Percentiles rank a stretch among this genome's conserved stretches.
Conservation (phyloP, 2,113 vertebrate genomes). For the Paramisgurnus dabryanus region DNA sequence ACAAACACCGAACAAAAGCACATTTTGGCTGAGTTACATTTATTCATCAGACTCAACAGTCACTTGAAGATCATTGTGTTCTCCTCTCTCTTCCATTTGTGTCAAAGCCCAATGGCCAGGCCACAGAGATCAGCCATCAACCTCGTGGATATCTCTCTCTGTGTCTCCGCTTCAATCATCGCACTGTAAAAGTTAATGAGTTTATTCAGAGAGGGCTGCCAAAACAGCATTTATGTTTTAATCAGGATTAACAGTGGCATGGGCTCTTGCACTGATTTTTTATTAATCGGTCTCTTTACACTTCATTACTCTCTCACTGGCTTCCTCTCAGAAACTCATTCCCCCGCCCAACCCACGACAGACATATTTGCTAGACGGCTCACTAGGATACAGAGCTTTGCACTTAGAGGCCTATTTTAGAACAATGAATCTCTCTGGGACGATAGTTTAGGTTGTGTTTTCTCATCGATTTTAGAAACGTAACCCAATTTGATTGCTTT, state of each 20-base stretch:
- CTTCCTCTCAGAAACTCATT: slow-evolving; percentile 18
- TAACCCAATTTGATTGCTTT: not conserved
- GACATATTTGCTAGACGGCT: slow-evolving; percentile 27
- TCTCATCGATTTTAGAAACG: slow-evolving; percentile 17
- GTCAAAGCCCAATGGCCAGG: slow-evolving; percentile 39
- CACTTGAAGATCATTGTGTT: not conserved
- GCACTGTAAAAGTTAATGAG: slow-evolving; percentile 72
- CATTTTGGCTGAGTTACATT: not conserved
- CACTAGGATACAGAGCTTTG: slow-evolving; percentile 27
- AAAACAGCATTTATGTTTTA: slow-evolving; percentile 78
- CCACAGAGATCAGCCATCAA: slow-evolving; percentile 21
- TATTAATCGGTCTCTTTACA: slow-evolving; percentile 65
- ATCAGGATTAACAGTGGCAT: slow-evolving; percentile 75
- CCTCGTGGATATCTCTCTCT: slow-evolving; percentile 20
- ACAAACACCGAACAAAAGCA: not conserved
- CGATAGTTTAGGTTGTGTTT: not conserved
- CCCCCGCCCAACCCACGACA: slow-evolving; percentile 4
- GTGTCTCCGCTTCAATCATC: slow-evolving; percentile 51
- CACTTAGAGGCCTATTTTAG: slow-evolving; percentile 46
- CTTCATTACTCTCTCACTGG: slow-evolving; percentile 53
- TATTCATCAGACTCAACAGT: slow-evolving; percentile 32
- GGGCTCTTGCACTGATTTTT: slow-evolving; percentile 58
- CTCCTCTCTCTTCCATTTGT: not conserved
- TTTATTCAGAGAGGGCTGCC: slow-evolving; percentile 79
- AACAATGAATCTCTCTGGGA: slow-evolving; percentile 24